phyloP scores from a whole-genome alignment of 2,797 vertebrate species.

The Haliaeetus vocifer region DNA sequence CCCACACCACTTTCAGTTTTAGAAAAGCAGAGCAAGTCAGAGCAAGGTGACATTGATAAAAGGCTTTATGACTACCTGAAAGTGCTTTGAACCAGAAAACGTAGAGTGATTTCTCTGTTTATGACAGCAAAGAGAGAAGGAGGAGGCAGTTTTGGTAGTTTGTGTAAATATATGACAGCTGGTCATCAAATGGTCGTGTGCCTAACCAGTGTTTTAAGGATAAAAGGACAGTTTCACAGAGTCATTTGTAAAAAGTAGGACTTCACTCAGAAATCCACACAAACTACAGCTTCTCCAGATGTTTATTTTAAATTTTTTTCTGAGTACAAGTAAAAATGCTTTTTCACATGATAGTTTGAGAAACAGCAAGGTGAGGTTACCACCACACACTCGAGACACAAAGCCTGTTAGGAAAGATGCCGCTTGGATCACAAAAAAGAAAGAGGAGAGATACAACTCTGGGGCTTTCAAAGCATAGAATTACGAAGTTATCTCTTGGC shows the following conservation, averaged over 20 bases:
- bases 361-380: background rate
- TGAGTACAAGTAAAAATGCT: background rate
- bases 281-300: background rate
- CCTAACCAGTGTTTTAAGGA: background rate
- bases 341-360: background rate
- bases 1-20: background rate
- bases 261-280: background rate
- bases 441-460: background rate
- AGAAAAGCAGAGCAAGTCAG: background rate
- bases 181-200: background rate
- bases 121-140: background rate
- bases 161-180: background rate
- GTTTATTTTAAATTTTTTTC: background rate
- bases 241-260: background rate
- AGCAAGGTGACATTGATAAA: background rate
- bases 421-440: background rate
- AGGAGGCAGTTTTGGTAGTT: background rate
- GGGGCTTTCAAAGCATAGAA: background rate
- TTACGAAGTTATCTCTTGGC: background rate
- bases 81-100: background rate
- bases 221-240: background rate
- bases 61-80: background rate
- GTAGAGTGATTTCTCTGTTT: background rate
- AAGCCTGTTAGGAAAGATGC: background rate
- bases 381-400: accelerated